A percentile compares a stretch with the other conserved stretches of the same genome.
Evolutionary conservation across 1,140 invertebrate species (phyloP).

Genomic region (Rhizoglyphus robini): DNA sequence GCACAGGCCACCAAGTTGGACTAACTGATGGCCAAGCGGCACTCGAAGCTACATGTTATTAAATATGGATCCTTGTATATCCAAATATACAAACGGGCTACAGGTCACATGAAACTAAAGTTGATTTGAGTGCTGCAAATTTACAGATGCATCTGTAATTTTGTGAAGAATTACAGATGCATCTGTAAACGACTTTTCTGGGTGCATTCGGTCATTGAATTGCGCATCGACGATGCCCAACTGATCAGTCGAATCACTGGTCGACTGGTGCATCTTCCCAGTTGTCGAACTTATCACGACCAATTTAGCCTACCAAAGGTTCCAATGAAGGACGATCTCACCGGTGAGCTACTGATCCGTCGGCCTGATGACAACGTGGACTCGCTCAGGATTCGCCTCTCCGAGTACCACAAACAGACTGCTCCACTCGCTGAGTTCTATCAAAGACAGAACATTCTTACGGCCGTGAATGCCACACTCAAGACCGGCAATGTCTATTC

Average conservation of each 20-base stretch:
- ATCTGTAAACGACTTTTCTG: no score
- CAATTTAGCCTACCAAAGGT: slow-evolving; percentile 88
- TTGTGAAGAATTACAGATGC: no score
- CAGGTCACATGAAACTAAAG: no score
- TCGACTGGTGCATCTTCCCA: slow-evolving; percentile 69
- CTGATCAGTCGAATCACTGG: slow-evolving; percentile 87
- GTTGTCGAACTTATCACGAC: slow-evolving; percentile 90
- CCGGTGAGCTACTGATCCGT: slow-evolving; percentile 70
- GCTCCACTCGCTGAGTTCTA: slow-evolving; percentile 83
- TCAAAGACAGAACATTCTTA: slow-evolving; percentile 35
- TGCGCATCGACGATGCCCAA: slow-evolving; percentile 76
- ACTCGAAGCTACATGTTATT: no score
- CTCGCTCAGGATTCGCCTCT: slow-evolving; percentile 68
- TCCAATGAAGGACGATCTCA: slow-evolving; percentile 86
- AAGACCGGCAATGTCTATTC: slow-evolving; percentile 35
- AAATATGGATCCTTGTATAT: no score
- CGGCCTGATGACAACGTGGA: slow-evolving; percentile 84
- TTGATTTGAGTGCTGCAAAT: no score
- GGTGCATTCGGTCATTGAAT: slow-evolving; percentile 85
- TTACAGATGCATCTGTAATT: no score
- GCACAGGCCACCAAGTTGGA: slow-evolving; percentile 82
- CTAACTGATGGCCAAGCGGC: slow-evolving; percentile 61
- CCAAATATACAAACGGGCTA: no score
- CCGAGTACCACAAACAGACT: slow-evolving; percentile 74
- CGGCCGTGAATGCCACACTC: slow-evolving; percentile 36